Evolutionary conservation across 1,140 invertebrate species (phyloP), one percentile per base, ranked within the genome.

Genomic region (Archivesica marissinica): DNA sequence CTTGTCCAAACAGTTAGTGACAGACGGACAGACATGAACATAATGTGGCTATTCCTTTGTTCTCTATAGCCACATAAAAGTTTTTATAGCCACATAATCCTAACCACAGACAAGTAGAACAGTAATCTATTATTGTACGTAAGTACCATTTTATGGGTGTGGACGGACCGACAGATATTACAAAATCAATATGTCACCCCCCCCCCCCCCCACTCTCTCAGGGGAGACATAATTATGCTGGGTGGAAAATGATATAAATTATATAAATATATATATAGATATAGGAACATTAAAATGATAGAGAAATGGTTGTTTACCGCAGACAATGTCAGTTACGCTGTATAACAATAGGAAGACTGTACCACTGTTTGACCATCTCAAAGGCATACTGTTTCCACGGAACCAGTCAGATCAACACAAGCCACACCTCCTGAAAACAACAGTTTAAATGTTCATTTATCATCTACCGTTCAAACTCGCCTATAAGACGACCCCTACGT

Each of bases 401-500:
- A 3, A 35, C 38, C 59, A 64, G 23, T 64, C n/a, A n/a, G 30
- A 4, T 64, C 59, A 64, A 25, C 30, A 13, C 28, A 2, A 25
- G 28, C n/a, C n/a, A n/a, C n/a, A n/a, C n/a, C n/a, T 35, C 59
- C 59, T 64, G 59, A 35, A 64, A 64, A 64, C 38, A 64, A n/a
- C 23, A 11, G 23, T n/a, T n/a, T n/a, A n/a, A n/a, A n/a, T n/a
- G n/a, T n/a, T n/a, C n/a, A n/a, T n/a, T n/a, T n/a, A n/a, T n/a
- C n/a, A n/a, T n/a, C n/a, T n/a, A n/a, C n/a, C n/a, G n/a, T n/a
- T n/a, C n/a, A n/a, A n/a, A n/a, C n/a, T n/a, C n/a, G n/a, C n/a
- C n/a, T n/a, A n/a, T n/a, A n/a, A n/a, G n/a, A n/a, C n/a, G n/a
- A n/a, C n/a, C n/a, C n/a, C n/a, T n/a, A n/a, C n/a, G n/a, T n/a